Evolutionary conservation across 2,113 vertebrate species (phyloP).

Genomic region (Lucifuga dentata): DNA sequence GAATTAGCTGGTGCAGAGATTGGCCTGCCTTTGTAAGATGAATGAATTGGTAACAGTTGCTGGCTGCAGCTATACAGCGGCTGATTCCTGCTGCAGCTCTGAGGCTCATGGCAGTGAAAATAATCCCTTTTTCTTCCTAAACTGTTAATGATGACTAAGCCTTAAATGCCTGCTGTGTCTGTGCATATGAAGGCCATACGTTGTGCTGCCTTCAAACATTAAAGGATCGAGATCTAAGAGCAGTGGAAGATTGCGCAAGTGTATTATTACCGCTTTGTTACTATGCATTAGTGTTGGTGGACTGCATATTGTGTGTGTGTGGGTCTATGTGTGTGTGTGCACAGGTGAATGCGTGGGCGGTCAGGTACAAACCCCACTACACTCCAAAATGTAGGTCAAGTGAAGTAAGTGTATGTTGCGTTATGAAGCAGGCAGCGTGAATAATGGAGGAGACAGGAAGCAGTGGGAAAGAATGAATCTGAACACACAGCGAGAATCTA

Average conservation of each 20-base stretch:
- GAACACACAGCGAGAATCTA: background rate
- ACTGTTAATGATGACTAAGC: slow-evolving; percentile 66
- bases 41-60: slow-evolving; percentile 38
- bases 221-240: slow-evolving; percentile 56
- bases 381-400: slow-evolving; percentile 2
- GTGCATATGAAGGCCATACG: slow-evolving; percentile 55
- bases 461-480: background rate
- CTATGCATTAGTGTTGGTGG: background rate
- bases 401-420: background rate
- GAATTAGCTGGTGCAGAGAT: slow-evolving; percentile 16
- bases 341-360: background rate
- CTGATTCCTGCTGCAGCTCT: slow-evolving; percentile 2
- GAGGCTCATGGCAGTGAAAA: slow-evolving; percentile 43
- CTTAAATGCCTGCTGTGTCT: slow-evolving; percentile 43
- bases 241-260: slow-evolving; percentile 36
- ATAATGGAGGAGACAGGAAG: background rate
- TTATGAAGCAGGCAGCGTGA: background rate
- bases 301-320: background rate
- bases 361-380: background rate
- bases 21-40: slow-evolving; percentile 16
- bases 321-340: background rate
- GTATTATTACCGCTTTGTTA: slow-evolving; percentile 25
- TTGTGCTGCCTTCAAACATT: slow-evolving; percentile 55
- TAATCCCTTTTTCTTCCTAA: slow-evolving; percentile 73
- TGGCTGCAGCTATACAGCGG: slow-evolving; percentile 5